phyloP scores from a whole-genome alignment of 2,797 vertebrate genomes.

The Oryzias sinensis region DNA sequence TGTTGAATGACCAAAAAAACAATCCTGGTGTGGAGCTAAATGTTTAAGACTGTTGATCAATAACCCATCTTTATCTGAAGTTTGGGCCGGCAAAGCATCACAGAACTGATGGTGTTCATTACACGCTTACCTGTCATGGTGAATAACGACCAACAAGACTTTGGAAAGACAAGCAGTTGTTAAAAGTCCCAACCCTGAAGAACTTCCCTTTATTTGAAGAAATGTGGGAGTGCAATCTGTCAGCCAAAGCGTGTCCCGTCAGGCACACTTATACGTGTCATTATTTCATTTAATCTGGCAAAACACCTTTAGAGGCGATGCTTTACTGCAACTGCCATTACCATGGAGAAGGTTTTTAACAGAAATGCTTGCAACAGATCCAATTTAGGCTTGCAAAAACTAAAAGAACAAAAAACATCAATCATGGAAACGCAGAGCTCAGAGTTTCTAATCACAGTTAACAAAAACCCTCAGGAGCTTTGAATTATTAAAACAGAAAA shows the following conservation, averaged over 20 bases:
- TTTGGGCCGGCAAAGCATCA: constrained; percentile 46
- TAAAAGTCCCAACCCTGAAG: constrained; percentile 43
- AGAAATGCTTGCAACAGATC: constrained; percentile 14
- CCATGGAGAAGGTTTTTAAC: neutral
- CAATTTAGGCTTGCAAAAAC: constrained; percentile 41
- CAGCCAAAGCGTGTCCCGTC: constrained; percentile 14
- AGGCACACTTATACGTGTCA: neutral
- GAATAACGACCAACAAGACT: constrained; percentile 55
- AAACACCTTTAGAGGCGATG: neutral
- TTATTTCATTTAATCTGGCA: constrained; percentile 2
- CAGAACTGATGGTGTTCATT: constrained; percentile 60
- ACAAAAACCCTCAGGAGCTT: constrained; percentile 27
- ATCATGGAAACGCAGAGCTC: constrained; percentile 29
- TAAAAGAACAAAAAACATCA: constrained; percentile 23
- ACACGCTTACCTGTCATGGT: constrained; percentile 54
- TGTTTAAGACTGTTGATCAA: constrained; percentile 59
- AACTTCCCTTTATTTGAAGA: constrained; percentile 32
- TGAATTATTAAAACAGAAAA: constrained; percentile 27
- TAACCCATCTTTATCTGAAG: constrained; percentile 61
- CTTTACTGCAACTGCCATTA: constrained; percentile 15
- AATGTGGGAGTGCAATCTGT: constrained; percentile 7
- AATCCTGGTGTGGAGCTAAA: constrained; percentile 43
- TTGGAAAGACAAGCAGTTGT: constrained; percentile 41
- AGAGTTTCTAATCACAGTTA: constrained; percentile 38
- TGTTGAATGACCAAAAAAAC: constrained; percentile 32